Evolutionary conservation across 2,888 invertebrate genomes (phyloP).

Genomic region (Plemyria rubiginata): DNA sequence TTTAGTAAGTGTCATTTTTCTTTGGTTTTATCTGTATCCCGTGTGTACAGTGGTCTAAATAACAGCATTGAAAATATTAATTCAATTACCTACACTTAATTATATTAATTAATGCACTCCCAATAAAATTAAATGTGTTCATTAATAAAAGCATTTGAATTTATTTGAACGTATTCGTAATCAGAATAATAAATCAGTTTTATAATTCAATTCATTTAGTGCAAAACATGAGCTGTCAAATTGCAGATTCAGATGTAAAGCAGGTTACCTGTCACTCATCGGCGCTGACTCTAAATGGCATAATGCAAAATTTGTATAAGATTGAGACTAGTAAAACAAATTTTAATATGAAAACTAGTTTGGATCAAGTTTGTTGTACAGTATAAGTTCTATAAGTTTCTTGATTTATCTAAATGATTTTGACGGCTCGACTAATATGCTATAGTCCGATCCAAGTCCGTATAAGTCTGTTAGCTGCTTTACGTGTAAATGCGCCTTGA

Average conservation of each 20-base stretch:
- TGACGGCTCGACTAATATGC: too few relatives aligned
- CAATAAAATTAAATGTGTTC: slow-evolving; percentile 2
- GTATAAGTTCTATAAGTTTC: too few relatives aligned
- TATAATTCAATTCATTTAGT: slow-evolving; percentile 17
- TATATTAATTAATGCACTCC: slow-evolving; percentile 1
- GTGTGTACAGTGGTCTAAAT: not conserved
- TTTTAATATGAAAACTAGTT: too few relatives aligned
- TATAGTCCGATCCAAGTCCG: too few relatives aligned
- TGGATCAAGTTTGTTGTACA: too few relatives aligned
- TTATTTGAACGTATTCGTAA: slow-evolving; percentile 11
- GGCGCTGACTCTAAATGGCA: not conserved
- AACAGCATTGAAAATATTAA: not conserved
- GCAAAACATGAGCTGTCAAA: not conserved
- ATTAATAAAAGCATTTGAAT: slow-evolving; percentile 5
- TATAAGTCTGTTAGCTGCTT: not conserved
- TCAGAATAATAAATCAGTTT: slow-evolving; percentile 15
- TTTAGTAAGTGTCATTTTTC: too few relatives aligned
- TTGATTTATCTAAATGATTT: too few relatives aligned
- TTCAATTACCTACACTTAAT: not conserved
- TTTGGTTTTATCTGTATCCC: too few relatives aligned
- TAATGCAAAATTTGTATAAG: too few relatives aligned
- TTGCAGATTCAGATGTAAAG: not conserved
- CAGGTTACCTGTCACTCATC: not conserved
- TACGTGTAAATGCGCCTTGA: not conserved
- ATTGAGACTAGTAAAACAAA: too few relatives aligned